These are phyloP conservation scores for Plagodis dolabraria DNA, from an alignment of 2,888 invertebrate species.

Conservation along the genomic window DNA sequence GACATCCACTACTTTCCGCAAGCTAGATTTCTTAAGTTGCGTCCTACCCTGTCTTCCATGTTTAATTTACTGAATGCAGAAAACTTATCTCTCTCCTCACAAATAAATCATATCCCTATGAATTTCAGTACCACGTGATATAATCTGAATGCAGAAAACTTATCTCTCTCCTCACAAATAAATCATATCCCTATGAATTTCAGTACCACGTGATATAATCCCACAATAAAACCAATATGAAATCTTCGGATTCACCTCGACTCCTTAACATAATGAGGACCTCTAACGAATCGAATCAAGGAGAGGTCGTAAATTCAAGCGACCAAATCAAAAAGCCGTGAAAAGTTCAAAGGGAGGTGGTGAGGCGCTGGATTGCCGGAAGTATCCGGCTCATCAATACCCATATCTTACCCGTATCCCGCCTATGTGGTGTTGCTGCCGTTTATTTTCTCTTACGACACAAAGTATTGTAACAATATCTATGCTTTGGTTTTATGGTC, in stretches of 20 bases:
- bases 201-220: slow-evolving; percentile 10
- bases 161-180: background rate
- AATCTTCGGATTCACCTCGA: slow-evolving; percentile 24
- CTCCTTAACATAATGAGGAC: slow-evolving; percentile 32
- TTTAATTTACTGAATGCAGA: too few relatives aligned
- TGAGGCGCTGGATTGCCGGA: slow-evolving; percentile 1
- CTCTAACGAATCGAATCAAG: slow-evolving; percentile 39
- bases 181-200: slow-evolving; percentile 12
- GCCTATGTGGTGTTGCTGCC: background rate
- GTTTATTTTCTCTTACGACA: background rate
- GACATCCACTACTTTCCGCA: too few relatives aligned
- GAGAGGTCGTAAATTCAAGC: slow-evolving; percentile 35
- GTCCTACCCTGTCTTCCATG: too few relatives aligned
- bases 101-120: slow-evolving; percentile 8
- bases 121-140: slow-evolving; percentile 14
- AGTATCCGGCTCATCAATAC: too few relatives aligned
- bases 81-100: background rate
- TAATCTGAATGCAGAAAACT: too few relatives aligned
- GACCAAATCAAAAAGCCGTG: slow-evolving; percentile 42
- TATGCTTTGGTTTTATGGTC: too few relatives aligned
- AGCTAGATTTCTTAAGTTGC: too few relatives aligned
- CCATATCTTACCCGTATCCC: too few relatives aligned
- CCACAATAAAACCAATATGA: slow-evolving; percentile 33
- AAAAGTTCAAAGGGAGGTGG: slow-evolving; percentile 36
- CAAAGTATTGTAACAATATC: too few relatives aligned